Evolutionary conservation across 2,113 vertebrate genomes (phyloP).

Genomic region (Lepisosteus osseus): DNA sequence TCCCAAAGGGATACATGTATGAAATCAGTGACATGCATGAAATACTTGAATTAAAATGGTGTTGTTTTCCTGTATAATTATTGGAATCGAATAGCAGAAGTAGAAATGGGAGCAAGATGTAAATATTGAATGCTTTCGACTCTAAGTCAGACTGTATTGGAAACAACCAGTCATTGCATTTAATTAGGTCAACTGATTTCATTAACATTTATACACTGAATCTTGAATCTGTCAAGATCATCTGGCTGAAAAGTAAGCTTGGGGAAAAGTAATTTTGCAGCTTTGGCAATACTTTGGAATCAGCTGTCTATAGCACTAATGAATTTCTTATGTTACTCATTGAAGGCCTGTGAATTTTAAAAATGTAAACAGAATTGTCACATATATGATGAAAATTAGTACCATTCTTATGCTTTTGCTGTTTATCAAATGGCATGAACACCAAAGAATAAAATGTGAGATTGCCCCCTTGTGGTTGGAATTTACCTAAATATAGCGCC

Average conservation of each 20-base stretch:
- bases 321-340: too few relatives aligned
- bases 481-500: slow-evolving; percentile 4
- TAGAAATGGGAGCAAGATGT: neutral
- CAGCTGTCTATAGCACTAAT: too few relatives aligned
- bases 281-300: too few relatives aligned
- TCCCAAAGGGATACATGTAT: neutral
- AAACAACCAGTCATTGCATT: neutral
- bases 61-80: neutral
- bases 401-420: too few relatives aligned
- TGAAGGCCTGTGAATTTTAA: too few relatives aligned
- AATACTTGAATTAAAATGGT: neutral
- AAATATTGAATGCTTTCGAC: neutral
- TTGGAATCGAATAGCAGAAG: neutral
- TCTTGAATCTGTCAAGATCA: too few relatives aligned
- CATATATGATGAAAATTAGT: too few relatives aligned
- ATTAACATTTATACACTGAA: slow-evolving; percentile 7
- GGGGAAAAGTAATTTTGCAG: too few relatives aligned
- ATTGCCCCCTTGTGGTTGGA: slow-evolving; percentile 29
- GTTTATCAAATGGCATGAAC: neutral
- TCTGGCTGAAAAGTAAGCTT: too few relatives aligned
- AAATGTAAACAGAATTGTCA: too few relatives aligned
- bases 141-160: neutral
- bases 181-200: slow-evolving; percentile 4
- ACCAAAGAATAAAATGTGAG: slow-evolving; percentile 5
- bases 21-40: neutral